A percentile compares a stretch with the other conserved stretches of the same genome.
These are phyloP conservation scores for Pygoscelis antarcticus DNA, from an alignment of 2,113 vertebrate species.

Conservation along the genomic window DNA sequence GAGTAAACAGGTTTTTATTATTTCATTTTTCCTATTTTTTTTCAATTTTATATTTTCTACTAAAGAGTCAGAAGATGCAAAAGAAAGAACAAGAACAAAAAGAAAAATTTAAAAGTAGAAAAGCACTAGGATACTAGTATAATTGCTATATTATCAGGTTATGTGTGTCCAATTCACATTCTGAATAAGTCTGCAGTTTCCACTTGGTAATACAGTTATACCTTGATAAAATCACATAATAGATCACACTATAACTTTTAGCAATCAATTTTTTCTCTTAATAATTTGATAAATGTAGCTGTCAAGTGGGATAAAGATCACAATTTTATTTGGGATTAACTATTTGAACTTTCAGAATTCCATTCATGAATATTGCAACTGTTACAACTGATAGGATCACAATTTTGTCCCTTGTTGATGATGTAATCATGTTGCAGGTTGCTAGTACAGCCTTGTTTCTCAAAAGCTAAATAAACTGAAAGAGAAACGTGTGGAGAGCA, in stretches of 20 bases:
- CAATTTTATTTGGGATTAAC: constrained; percentile 69
- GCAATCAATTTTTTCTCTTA: constrained; percentile 72
- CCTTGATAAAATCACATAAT: constrained; percentile 70
- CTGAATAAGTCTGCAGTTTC: constrained; percentile 63
- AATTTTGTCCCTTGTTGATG: constrained; percentile 36
- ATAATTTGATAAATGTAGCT: constrained; percentile 80
- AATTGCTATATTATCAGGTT: constrained; percentile 48
- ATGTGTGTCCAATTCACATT: constrained; percentile 62
- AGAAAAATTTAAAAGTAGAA: not conserved
- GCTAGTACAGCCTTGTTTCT: not conserved
- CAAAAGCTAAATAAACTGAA: not conserved
- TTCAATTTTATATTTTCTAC: not conserved
- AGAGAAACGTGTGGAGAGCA: not conserved
- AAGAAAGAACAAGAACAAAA: not conserved
- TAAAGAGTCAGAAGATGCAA: not conserved
- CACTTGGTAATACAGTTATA: constrained; percentile 61
- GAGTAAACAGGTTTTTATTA: not conserved
- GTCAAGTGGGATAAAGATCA: constrained; percentile 76
- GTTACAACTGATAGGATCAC: constrained; percentile 50
- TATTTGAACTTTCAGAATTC: constrained; percentile 71
- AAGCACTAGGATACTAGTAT: not conserved
- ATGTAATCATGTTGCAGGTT: not conserved
- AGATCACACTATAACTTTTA: constrained; percentile 72
- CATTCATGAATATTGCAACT: constrained; percentile 66
- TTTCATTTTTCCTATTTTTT: not conserved